A percentile compares a stretch with the other conserved stretches of the same genome.
Evolutionary conservation across 2,888 invertebrate genomes (phyloP).

Genomic region (Xestia c-nigrum): DNA sequence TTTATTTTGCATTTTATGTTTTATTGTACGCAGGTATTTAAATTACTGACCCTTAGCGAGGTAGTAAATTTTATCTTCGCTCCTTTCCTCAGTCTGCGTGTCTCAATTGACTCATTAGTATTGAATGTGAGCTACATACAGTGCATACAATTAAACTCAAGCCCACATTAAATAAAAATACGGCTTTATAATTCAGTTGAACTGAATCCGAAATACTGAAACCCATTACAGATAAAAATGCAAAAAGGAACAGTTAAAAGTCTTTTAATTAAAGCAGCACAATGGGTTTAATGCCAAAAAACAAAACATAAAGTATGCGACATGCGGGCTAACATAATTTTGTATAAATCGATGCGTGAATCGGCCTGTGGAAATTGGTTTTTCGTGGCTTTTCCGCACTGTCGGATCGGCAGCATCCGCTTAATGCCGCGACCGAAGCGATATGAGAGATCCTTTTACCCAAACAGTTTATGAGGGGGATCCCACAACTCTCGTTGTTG

Average conservation of each 20-base stretch:
- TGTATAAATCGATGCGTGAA: constrained; percentile 67
- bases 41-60: constrained; percentile 52
- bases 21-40: constrained; percentile 58
- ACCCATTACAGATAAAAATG: constrained; percentile 44
- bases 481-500: constrained; percentile 76
- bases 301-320: constrained; percentile 64
- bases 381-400: constrained; percentile 78
- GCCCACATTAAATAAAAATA: constrained; percentile 32
- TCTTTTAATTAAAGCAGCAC: constrained; percentile 60
- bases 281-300: constrained; percentile 49
- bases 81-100: constrained; percentile 25
- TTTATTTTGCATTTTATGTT: constrained; percentile 47
- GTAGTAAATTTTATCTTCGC: constrained; percentile 38
- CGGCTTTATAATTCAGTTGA: constrained; percentile 20
- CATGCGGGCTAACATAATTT: constrained; percentile 65
- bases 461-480: constrained; percentile 80
- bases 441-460: constrained; percentile 76
- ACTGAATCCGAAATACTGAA: constrained; percentile 35
- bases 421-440: constrained; percentile 74
- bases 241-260: constrained; percentile 42
- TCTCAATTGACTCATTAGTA: constrained; percentile 56
- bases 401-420: constrained; percentile 71
- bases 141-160: constrained; percentile 42
- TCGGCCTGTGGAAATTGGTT: constrained; percentile 76
- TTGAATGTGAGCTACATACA: constrained; percentile 32